A percentile compares a stretch with the other conserved stretches of the same genome.
Conservation (phyloP, 2,888 invertebrate genomes). For the Hoplodrina ambigua region DNA sequence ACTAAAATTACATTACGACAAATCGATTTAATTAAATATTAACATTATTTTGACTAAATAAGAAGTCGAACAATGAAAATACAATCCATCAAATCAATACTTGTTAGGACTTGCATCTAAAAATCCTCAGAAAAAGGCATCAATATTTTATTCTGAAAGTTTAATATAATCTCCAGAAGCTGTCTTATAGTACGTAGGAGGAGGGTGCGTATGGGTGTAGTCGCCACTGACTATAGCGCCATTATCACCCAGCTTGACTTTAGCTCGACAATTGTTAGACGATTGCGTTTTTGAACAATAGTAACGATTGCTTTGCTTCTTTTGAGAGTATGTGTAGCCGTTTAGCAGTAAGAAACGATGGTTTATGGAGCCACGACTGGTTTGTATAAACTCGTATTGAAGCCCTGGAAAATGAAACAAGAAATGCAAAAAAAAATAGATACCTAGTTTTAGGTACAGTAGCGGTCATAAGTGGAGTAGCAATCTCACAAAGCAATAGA, state of each 20-base stretch:
- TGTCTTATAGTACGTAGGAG: conserved; percentile 3
- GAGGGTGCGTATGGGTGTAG: conserved; percentile 17
- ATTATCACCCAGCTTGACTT: conserved; percentile 37
- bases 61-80: not conserved
- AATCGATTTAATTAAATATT: not conserved
- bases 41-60: not conserved
- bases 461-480: too few relatives aligned
- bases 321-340: conserved; percentile 57
- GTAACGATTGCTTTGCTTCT: conserved; percentile 37
- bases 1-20: too few relatives aligned
- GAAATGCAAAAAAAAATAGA: too few relatives aligned
- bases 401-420: too few relatives aligned
- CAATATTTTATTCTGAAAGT: not conserved
- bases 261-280: conserved; percentile 40
- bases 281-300: conserved; percentile 58
- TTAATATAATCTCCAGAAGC: not conserved
- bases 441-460: too few relatives aligned
- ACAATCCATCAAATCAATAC: not conserved
- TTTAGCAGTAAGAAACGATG: conserved; percentile 39
- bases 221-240: conserved; percentile 7
- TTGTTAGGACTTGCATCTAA: not conserved
- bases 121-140: not conserved
- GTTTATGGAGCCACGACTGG: too few relatives aligned
- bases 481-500: too few relatives aligned
- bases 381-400: too few relatives aligned